Conservation (phyloP, 2,113 vertebrate genomes). For the Brachypteracias leptosomus region DNA sequence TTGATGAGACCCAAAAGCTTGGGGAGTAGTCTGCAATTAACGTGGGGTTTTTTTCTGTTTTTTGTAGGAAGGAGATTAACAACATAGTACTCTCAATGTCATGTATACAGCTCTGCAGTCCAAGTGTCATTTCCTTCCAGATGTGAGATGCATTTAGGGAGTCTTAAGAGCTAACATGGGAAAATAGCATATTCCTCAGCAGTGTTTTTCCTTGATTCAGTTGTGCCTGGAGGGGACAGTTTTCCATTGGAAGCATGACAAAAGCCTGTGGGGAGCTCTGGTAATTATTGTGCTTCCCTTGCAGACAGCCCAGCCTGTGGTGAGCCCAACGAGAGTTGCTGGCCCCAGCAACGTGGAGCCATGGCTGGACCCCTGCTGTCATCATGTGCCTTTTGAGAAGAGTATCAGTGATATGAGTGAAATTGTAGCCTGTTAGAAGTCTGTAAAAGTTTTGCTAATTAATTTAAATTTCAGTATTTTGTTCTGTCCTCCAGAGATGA, state of each 20-base stretch:
- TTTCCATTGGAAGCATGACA: not conserved
- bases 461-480: not conserved
- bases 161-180: not conserved
- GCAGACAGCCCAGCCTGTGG: not conserved
- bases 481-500: not conserved
- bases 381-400: not conserved
- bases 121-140: constrained; percentile 30
- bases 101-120: not conserved
- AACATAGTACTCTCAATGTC: not conserved
- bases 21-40: constrained; percentile 39
- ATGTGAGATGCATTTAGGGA: constrained; percentile 16
- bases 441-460: not conserved
- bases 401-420: not conserved
- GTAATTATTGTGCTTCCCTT: not conserved
- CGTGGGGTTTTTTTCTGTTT: not conserved
- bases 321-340: not conserved
- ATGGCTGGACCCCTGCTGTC: rapidly evolving
- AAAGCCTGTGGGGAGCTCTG: not conserved
- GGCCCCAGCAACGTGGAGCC: not conserved
- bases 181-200: not conserved
- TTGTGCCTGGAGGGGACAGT: constrained; percentile 32
- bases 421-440: not conserved
- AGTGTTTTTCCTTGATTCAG: constrained; percentile 12
- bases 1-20: constrained; percentile 37
- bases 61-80: not conserved